Conservation (phyloP, 2,888 invertebrate genomes). For the Euphydryas editha region DNA sequence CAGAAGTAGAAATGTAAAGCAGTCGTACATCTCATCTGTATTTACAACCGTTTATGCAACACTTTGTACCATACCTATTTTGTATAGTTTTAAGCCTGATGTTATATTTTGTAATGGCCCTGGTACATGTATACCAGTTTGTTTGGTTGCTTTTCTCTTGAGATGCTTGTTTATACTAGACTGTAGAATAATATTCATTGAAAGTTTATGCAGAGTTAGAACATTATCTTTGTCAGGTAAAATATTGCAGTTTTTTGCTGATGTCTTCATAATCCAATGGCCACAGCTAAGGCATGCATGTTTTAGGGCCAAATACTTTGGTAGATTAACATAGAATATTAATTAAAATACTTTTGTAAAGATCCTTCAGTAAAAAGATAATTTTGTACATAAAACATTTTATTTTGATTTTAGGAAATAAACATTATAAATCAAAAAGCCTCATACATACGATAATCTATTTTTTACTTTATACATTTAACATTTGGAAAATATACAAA, state of each 20-base stretch:
- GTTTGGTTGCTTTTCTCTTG: constrained; percentile 89
- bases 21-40: constrained; percentile 91
- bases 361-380: constrained; percentile 1
- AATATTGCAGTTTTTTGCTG: constrained; percentile 92
- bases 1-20: constrained; percentile 93
- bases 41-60: constrained; percentile 90
- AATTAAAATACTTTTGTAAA: background rate
- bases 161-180: constrained; percentile 87
- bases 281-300: constrained; percentile 87
- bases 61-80: constrained; percentile 86
- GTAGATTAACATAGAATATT: constrained; percentile 84
- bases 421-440: constrained; percentile 40
- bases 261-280: constrained; percentile 97
- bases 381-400: constrained; percentile 2
- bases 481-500: constrained; percentile 19
- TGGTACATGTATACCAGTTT: constrained; percentile 97
- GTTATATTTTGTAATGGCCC: constrained; percentile 97
- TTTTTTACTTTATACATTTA: constrained; percentile 34
- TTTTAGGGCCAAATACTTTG: constrained; percentile 89
- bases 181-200: constrained; percentile 93
- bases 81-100: constrained; percentile 89
- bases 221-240: constrained; percentile 94
- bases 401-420: constrained; percentile 25
- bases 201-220: constrained; percentile 97
- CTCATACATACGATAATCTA: constrained; percentile 46